Evolutionary conservation across 2,113 vertebrate genomes (phyloP), one percentile per base, ranked within the genome.

Genomic region (Anser brachyrhynchus): DNA sequence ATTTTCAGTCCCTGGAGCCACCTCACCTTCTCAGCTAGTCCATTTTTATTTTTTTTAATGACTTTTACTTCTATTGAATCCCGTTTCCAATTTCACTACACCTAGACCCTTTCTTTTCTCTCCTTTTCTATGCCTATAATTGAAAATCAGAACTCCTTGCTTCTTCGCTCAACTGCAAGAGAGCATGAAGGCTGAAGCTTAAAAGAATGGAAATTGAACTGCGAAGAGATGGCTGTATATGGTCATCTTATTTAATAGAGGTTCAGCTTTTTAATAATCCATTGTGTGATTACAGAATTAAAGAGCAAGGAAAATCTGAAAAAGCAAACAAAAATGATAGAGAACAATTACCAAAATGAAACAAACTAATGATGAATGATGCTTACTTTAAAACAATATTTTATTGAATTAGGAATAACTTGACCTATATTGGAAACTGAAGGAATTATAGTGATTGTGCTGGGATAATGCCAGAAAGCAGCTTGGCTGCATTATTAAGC

Each of bases 351-450:
- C 70, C 49, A 90, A 91, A 96, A 84, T 84, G 87, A 97, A 95
- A 79, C 52, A 79, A 71, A 85, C 72, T 92, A 92, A 92, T 86
- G 87, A 96, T 86, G 94, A 97, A 91, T 77, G 89, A 97, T 84
- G 90, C 77, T 97, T 95, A 59, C 86, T 95, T 93, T 49, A 92
- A 96, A 88, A 33, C 26, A 35, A 37, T 86, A 49, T 80, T 92
- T 93, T 92, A 80, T 96, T 97, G 95, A 96, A 97, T 80, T 83
- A 72, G 89, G 44, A 78, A 75, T 71, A 91, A 51, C 26, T 71
- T 95, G 90, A 95, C 96, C 84, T 93, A 72, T 80, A 74, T 65
- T 79, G 91, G 83, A 94, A 96, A 52, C 64, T 91, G 91, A 92
- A 95, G 41, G 89, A 92, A 96, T 96, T 92, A 92, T 1, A 65